Percentiles rank a stretch among this genome's conserved stretches.
These are phyloP conservation scores for Malachius bipustulatus DNA, from an alignment of 2,888 invertebrate species.

Conservation along the genomic window DNA sequence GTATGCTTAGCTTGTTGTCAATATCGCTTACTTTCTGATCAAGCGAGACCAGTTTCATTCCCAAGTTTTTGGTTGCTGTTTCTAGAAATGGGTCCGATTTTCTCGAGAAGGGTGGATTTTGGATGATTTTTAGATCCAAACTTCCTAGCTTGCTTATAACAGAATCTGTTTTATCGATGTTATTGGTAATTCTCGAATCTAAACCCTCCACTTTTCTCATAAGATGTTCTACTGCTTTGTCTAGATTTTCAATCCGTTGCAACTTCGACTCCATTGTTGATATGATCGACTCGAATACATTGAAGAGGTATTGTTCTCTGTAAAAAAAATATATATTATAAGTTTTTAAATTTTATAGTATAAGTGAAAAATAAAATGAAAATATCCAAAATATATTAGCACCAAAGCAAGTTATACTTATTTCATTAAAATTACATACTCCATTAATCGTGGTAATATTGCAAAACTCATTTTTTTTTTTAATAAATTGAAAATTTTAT, in stretches of 20 bases:
- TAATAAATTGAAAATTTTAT: too few relatives aligned
- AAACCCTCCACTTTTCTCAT: constrained; percentile 75
- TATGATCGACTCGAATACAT: constrained; percentile 82
- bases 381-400: constrained; percentile 4
- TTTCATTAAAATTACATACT: too few relatives aligned
- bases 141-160: constrained; percentile 66
- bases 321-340: constrained; percentile 35
- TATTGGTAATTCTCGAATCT: constrained; percentile 70
- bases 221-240: constrained; percentile 76
- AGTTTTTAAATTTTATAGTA: too few relatives aligned
- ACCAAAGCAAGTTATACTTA: too few relatives aligned
- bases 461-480: too few relatives aligned
- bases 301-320: constrained; percentile 81
- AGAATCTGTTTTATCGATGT: constrained; percentile 73
- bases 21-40: constrained; percentile 78
- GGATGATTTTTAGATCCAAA: constrained; percentile 55
- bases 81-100: constrained; percentile 23
- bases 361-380: constrained; percentile 9
- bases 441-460: too few relatives aligned
- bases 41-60: constrained; percentile 55
- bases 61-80: constrained; percentile 42
- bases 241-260: constrained; percentile 76
- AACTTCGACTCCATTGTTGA: constrained; percentile 79
- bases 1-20: constrained; percentile 61
- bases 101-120: constrained; percentile 8